Evolutionary conservation across 2,888 invertebrate species (phyloP).

Genomic region (Morinoia aosen): DNA sequence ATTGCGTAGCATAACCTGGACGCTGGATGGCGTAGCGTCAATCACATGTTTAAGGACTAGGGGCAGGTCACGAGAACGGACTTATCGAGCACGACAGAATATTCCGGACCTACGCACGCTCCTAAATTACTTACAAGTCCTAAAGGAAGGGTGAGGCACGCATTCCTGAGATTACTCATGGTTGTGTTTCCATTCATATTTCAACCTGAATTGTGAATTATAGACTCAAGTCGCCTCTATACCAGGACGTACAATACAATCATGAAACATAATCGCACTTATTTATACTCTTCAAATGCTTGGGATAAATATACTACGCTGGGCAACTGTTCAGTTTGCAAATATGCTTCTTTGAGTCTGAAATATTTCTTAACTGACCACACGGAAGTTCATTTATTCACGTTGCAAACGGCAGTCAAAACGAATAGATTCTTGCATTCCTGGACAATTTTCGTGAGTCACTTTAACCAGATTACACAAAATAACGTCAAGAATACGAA

Average conservation of each 20-base stretch:
- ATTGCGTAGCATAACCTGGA: background rate
- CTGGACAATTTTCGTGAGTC: too few species aligned
- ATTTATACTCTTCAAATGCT: background rate
- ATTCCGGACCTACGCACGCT: background rate
- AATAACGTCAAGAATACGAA: background rate
- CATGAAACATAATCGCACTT: background rate
- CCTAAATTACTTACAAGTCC: background rate
- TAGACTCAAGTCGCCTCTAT: background rate
- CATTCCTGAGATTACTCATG: background rate
- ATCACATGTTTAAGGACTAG: slow-evolving; percentile 4
- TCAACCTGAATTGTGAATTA: background rate
- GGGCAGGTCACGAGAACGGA: background rate
- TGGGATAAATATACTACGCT: background rate
- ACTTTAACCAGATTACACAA: too few species aligned
- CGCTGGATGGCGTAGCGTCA: background rate
- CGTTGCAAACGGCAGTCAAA: background rate
- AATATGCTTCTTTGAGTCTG: background rate
- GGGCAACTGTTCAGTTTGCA: background rate
- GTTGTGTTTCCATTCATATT: background rate
- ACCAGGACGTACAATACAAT: background rate
- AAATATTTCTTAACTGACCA: background rate
- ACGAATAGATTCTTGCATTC: too few species aligned
- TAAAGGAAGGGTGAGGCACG: background rate
- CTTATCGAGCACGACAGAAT: slow-evolving; percentile 1
- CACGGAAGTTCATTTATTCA: background rate